Evolutionary conservation across 2,888 invertebrate species (phyloP), one percentile per base, ranked within the genome.

Genomic region (Drosophila putrida): DNA sequence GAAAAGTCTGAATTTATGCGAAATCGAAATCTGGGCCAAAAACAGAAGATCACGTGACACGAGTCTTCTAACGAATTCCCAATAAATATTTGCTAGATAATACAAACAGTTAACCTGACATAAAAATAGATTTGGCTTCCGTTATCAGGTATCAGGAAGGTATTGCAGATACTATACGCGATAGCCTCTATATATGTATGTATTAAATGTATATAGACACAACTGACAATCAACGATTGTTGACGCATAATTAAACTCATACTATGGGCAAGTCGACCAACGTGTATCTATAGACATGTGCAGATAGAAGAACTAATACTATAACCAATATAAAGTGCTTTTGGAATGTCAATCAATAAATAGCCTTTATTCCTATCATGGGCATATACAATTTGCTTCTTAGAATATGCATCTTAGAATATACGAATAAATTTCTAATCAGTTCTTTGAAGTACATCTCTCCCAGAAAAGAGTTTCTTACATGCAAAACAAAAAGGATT

Each of bases 231-330:
- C 66, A 31, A 13, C 35, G 28, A 35, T 47, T 39, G 46, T 55
- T 70, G 58, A 68, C 51, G 62, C 68, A 68, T 71, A 62, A 70
- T 68, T 58, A 70, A 68, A 71, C 10, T 1, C 2, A 20, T 20
- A 20, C 20, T 20, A 20, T 20, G 20, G 20, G 20, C 13, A 15
- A 28, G 11, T 6, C n/a, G 15, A 20, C 6, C 15, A 28, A 46
- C 9, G 27, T 9, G 9, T 46, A 28, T 13, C 44, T 44, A 27
- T 44, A 43, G 1, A 43, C 10, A 43, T 11, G 10, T 43, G 13
- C 4, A 27, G 43, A 41, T 35, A 50, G 15, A 0, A 20, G 11
- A 6, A 39, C 11, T 31, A 20, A 20, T 31, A 33, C 8, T 20
- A 20, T n/a, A 0, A 41, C 9, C n/a, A 35, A 0, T 4, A 6